These are phyloP conservation scores for Himalopsyche anomala DNA, from an alignment of 2,888 invertebrate species.

Conservation along the genomic window DNA sequence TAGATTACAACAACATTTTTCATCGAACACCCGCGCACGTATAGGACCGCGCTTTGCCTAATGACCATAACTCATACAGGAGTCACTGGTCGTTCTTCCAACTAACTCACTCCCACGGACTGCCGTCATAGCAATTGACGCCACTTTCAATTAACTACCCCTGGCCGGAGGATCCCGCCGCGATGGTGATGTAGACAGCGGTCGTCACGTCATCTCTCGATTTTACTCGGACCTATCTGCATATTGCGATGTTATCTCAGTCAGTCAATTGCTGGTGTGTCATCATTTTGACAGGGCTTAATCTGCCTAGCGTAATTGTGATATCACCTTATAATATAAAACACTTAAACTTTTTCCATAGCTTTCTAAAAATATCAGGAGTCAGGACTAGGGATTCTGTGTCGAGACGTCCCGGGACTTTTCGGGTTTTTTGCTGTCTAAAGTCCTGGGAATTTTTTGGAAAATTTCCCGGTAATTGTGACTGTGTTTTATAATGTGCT, in stretches of 20 bases:
- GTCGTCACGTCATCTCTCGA: slow-evolving; percentile 17
- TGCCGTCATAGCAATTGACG: not conserved
- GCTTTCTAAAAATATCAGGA: too few relatives aligned
- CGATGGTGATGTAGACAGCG: not conserved
- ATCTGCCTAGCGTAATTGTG: not conserved
- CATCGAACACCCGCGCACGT: not conserved
- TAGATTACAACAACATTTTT: not conserved
- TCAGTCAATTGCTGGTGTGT: not conserved
- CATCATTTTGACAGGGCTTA: not conserved
- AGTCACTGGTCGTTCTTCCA: not conserved
- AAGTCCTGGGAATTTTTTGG: too few relatives aligned
- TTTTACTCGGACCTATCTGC: not conserved
- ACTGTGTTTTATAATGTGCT: too few relatives aligned
- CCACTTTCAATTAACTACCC: slow-evolving; percentile 1
- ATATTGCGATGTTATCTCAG: not conserved
- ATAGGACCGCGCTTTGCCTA: not conserved
- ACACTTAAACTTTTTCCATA: too few relatives aligned
- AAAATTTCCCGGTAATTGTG: too few relatives aligned
- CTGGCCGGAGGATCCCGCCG: not conserved
- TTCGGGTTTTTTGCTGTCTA: too few relatives aligned
- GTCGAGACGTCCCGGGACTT: too few relatives aligned
- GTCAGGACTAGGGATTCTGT: too few relatives aligned
- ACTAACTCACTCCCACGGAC: not conserved
- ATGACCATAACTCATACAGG: not conserved
- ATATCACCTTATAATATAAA: too few relatives aligned